Percentiles rank a stretch among this genome's conserved stretches.
Evolutionary conservation across 2,797 vertebrate genomes (phyloP).

Genomic region (Syncerus caffer): DNA sequence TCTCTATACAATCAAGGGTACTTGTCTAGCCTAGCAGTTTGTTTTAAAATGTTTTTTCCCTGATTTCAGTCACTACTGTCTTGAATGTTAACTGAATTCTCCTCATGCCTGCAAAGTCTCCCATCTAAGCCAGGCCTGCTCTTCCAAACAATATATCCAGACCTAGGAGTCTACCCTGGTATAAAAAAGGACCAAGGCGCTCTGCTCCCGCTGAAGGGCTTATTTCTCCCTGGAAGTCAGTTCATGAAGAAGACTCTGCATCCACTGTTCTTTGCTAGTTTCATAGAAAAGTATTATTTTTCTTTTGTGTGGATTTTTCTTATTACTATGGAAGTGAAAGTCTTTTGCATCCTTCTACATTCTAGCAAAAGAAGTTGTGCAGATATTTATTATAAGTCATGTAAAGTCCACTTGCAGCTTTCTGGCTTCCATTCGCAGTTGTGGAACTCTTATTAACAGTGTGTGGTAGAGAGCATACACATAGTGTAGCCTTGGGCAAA

Average conservation of each 20-base stretch:
- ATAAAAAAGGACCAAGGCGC: neutral
- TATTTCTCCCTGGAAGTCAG: neutral
- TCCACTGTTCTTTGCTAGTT: neutral
- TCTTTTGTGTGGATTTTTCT: neutral
- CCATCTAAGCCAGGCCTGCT: neutral
- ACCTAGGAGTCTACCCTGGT: neutral
- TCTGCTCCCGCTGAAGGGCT: neutral
- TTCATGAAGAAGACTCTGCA: neutral
- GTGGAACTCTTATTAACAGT: neutral
- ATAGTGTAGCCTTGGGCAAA: neutral
- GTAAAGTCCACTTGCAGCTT: neutral
- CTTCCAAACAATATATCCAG: neutral
- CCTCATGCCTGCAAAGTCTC: neutral
- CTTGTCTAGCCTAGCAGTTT: neutral
- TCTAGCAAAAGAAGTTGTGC: neutral
- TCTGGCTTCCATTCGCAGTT: neutral
- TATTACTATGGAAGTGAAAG: neutral
- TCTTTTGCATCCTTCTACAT: neutral
- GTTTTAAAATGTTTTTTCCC: neutral
- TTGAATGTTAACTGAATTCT: neutral
- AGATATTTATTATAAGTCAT: neutral
- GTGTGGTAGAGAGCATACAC: neutral
- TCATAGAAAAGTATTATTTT: neutral
- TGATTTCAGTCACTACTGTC: neutral
- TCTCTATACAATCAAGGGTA: neutral